Evolutionary conservation across 2,113 vertebrate genomes (phyloP), one percentile per base, ranked within the genome.

Genomic region (Boulengeromyrus knoepffleri): DNA sequence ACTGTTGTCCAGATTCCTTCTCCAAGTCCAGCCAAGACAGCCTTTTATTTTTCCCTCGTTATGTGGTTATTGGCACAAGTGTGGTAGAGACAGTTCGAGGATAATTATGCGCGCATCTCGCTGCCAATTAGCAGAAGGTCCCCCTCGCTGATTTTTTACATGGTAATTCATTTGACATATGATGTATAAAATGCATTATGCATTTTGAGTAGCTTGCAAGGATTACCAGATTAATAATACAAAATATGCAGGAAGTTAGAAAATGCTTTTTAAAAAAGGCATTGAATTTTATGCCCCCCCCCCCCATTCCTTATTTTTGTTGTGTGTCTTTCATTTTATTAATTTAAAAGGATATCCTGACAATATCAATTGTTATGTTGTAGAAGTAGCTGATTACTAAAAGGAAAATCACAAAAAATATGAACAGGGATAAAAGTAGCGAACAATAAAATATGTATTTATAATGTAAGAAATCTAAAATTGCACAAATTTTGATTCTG

Each of bases 141-240:
- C 95, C 94, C 95, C 94, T 96, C 94, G 94, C 95, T 96, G 95
- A 96, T 95, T 95, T 95, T 88, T 95, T 95, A 95, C 95, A 96
- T 95, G 94, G 94, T 96, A 96, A 96, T 96, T 96, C 95, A 93
- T 96, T 95, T 96, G 96, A 96, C 95, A 96, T 95, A 96, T 95
- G 94, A 96, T 96, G 95, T 96, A 96, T 96, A 96, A 95, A 95
- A 96, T 96, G 95, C 95, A 96, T 96, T 96, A 96, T 96, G 95
- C 95, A 96, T 96, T 96, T 95, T 95, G 95, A 96, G 93, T 95
- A 94, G 94, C 95, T 95, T 96, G 95, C 95, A 95, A 95, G 94
- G 93, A 94, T 96, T 93, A 91, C 94, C 95, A 95, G 94, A 93
- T 94, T 95, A 95, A 92, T 94, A 94, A 93, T 94, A 94, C 93